These are phyloP conservation scores for Amphiprion clarkii DNA, from an alignment of 2,797 vertebrate genomes.

Conservation along the genomic window DNA sequence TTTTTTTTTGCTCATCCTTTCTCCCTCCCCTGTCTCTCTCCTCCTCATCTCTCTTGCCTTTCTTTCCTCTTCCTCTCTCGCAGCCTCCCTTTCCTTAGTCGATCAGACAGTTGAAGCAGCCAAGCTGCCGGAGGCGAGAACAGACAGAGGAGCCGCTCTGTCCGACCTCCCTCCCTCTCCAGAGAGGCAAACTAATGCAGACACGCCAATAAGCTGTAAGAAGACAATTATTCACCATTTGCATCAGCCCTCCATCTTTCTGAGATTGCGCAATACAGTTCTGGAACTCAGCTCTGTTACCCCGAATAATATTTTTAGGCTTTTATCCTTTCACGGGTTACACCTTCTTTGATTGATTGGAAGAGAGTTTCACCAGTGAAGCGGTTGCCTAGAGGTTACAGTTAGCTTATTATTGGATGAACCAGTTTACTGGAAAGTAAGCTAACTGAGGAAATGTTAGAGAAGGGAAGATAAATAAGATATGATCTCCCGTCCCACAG, in stretches of 20 bases:
- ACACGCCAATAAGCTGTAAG: conserved; percentile 74
- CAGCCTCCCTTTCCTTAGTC: conserved; percentile 65
- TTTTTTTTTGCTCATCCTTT: not conserved
- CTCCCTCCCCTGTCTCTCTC: conserved; percentile 12
- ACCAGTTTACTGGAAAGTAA: conserved; percentile 26
- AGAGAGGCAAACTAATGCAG: conserved; percentile 74
- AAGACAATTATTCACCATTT: conserved; percentile 81
- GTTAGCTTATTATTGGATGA: conserved; percentile 15
- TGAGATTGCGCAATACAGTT: conserved; percentile 34
- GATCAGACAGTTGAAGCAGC: conserved; percentile 77
- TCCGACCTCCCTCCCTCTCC: conserved; percentile 71
- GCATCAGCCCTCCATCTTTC: conserved; percentile 64
- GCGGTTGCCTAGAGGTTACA: conserved; percentile 28
- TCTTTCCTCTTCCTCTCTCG: conserved; percentile 45
- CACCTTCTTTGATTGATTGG: conserved; percentile 32
- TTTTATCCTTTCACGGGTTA: conserved; percentile 29
- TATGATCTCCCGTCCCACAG: conserved; percentile 28
- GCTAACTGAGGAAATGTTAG: conserved; percentile 16
- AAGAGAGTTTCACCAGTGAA: conserved; percentile 19
- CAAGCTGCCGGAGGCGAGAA: conserved; percentile 74
- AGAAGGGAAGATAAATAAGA: conserved; percentile 29
- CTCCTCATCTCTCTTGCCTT: conserved; percentile 34
- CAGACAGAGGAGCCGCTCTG: conserved; percentile 74
- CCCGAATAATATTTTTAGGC: conserved; percentile 21
- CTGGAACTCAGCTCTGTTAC: conserved; percentile 28